A percentile compares a stretch with the other conserved stretches of the same genome.
Evolutionary conservation across 2,113 vertebrate species (phyloP).

Genomic region (Eulemur macaco): DNA sequence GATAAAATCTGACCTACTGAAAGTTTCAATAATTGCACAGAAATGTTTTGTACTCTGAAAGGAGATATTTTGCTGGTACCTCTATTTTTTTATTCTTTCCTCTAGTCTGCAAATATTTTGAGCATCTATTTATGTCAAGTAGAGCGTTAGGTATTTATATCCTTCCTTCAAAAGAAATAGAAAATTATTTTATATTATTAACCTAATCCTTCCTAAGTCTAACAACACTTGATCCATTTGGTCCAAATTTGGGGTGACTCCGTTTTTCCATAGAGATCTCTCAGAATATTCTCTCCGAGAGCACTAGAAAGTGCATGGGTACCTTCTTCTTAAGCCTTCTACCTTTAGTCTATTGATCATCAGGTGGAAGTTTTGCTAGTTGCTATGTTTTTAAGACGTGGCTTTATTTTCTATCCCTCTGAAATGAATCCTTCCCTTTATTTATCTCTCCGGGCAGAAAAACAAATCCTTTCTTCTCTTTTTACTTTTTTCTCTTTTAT

Average conservation of each 20-base stretch:
- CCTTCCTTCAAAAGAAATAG: neutral
- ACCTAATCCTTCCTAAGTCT: neutral
- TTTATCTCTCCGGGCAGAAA: neutral
- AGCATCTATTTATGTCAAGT: neutral
- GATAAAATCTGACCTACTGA: neutral
- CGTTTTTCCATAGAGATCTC: neutral
- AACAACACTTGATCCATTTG: neutral
- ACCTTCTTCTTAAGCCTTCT: neutral
- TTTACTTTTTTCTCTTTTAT: neutral
- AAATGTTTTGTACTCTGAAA: neutral
- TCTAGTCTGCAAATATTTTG: neutral
- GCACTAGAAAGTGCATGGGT: accelerated
- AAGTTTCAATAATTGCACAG: neutral
- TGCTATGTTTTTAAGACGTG: neutral
- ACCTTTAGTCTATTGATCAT: neutral
- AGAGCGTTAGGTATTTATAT: neutral
- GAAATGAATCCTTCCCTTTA: neutral
- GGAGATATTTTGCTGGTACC: neutral
- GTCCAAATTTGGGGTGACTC: neutral
- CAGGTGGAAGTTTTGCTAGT: neutral
- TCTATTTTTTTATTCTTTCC: neutral
- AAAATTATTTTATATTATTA: neutral
- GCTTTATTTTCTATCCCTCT: neutral
- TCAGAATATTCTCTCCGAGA: neutral
- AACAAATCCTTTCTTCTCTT: neutral